These are phyloP conservation scores for Stigmatopora nigra DNA, from an alignment of 2,113 vertebrate genomes.

Conservation along the genomic window DNA sequence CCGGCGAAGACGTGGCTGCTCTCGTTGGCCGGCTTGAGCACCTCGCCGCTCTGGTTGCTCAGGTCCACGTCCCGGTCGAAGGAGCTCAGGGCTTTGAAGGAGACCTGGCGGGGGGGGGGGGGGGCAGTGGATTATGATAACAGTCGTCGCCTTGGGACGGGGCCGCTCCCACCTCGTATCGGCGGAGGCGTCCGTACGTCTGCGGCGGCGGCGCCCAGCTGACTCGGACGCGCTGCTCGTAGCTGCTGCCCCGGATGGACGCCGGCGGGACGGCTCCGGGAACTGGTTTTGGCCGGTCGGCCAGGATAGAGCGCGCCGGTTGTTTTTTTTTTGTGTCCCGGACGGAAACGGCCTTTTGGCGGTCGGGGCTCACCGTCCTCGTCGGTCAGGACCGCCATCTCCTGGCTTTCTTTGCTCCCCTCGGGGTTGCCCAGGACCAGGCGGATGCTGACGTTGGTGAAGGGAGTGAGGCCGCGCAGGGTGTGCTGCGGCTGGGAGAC, in stretches of 20 bases:
- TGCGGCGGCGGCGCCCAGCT: slow-evolving; percentile 88
- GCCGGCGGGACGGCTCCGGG: slow-evolving; percentile 84
- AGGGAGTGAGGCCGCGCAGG: slow-evolving; percentile 83
- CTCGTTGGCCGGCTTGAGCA: slow-evolving; percentile 90
- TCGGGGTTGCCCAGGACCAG: slow-evolving; percentile 87
- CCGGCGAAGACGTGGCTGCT: slow-evolving; percentile 84
- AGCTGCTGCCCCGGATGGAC: slow-evolving; percentile 86
- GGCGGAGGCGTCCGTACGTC: slow-evolving; percentile 87
- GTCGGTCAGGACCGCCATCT: slow-evolving; percentile 85
- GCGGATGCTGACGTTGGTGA: slow-evolving; percentile 88
- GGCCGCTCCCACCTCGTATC: slow-evolving; percentile 84
- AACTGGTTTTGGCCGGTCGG: no score
- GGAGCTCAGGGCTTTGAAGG: slow-evolving; percentile 94
- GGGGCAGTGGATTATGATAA: no score
- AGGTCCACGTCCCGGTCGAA: slow-evolving; percentile 95
- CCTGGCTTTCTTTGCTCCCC: slow-evolving; percentile 84
- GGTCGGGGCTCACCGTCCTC: slow-evolving; percentile 80
- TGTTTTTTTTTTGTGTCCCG: no score
- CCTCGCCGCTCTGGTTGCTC: slow-evolving; percentile 91
- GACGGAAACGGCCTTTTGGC: no score
- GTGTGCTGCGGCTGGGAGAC: slow-evolving; percentile 72
- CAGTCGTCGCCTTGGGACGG: no score
- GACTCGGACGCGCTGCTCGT: slow-evolving; percentile 92
- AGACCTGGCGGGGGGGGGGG: slow-evolving; percentile 71
- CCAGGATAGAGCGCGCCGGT: no score